Base-by-base conservation (phyloP, 2,888 invertebrate species). In the Dolichomitus sp. region DNA sequence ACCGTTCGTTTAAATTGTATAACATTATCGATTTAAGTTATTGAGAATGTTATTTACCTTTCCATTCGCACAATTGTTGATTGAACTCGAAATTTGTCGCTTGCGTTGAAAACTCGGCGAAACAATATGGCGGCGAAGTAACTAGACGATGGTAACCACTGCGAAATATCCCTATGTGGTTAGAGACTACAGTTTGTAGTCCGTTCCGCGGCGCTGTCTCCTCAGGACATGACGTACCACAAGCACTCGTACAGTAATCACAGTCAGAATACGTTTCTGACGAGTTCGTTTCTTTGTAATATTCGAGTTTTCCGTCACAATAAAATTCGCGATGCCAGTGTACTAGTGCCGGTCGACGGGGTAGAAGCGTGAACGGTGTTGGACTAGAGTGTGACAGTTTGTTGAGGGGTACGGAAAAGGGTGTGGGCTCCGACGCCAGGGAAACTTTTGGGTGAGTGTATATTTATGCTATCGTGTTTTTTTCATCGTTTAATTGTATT, bases 371-470 rank as follows among this genome's bases (percentile, higher is more conserved):
- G 80, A 45, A 78, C 54, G 33, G 73, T 54, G 70, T 65, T 74
- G 52, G 57, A 73, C 40, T 72, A 4, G 74, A 75, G 70, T 76
- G 89, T 90, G 90, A 90, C 89, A 90, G 86, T 88, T 86, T 52
- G 70, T 82, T 77, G 69, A 65, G 78, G 70, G 73, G 17, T 75
- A 54, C 73, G 69, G 84, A 87, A 87, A 85, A 88, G 90, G 90
- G 91, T 90, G 90, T 89, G 89, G 89, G 88, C 88, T 70, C 80
- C 50, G 87, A 90, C 90, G 90, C 90, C 86, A 88, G 86, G 74
- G 19, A 68, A 88, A 88, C 87, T 87, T 84, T 87, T 90, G 84
- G 88, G 91, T 90, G 87, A 91, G 90, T 83, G 37, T 48, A 63
- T 75, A 70, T 85, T 73, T 63, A 63, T 57, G 19, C 30, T 27